Evolutionary conservation across 2,113 vertebrate genomes (phyloP).

Genomic region (Tiliqua scincoides): DNA sequence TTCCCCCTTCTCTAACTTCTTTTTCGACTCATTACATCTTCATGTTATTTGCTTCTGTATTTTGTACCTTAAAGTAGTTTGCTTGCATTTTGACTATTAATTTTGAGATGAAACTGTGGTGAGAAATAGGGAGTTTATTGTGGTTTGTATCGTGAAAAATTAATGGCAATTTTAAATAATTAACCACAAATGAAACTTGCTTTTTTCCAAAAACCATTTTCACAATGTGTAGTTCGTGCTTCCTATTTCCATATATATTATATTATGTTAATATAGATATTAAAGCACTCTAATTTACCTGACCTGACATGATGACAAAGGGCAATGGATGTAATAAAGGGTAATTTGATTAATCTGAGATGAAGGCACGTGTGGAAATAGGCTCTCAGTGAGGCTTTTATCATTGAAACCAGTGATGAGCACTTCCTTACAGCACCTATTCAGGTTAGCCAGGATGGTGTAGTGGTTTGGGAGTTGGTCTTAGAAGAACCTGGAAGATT

Average conservation of each 20-base stretch:
- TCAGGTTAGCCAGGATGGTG: neutral
- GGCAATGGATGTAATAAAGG: too few species aligned
- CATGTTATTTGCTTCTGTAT: neutral
- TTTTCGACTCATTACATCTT: neutral
- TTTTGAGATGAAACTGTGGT: neutral
- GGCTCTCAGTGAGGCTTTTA: neutral
- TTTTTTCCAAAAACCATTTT: neutral
- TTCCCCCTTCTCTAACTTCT: neutral
- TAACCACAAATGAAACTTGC: neutral
- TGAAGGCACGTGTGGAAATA: neutral
- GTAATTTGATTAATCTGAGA: neutral
- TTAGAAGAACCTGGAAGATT: too few species aligned
- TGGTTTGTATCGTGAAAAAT: slow-evolving; percentile 2
- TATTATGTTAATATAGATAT: too few species aligned
- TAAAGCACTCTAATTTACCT: neutral
- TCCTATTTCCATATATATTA: neutral
- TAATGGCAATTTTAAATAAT: slow-evolving; percentile 9
- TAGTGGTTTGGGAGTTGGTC: too few species aligned
- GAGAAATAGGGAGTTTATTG: neutral
- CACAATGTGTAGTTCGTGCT: neutral
- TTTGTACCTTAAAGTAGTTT: neutral
- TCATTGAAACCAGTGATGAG: neutral
- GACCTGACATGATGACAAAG: neutral
- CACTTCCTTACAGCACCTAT: neutral
- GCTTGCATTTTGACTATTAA: slow-evolving; percentile 1